Evolutionary conservation across 2,113 vertebrate species (phyloP).

Genomic region (Gulo gulo): DNA sequence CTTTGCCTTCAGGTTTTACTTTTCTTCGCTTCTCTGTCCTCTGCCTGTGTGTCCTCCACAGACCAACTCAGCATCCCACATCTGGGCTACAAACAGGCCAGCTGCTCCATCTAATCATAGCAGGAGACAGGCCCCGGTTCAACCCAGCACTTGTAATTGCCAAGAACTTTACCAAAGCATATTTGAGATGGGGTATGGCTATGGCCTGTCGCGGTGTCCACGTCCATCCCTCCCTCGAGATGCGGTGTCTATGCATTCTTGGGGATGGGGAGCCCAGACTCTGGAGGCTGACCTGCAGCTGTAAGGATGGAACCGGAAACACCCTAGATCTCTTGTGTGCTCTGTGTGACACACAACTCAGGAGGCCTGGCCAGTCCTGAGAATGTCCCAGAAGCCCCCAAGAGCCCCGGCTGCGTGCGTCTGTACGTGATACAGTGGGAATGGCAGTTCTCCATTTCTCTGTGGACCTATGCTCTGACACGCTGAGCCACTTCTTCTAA

Average conservation of each 20-base stretch:
- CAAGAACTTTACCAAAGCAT: not conserved
- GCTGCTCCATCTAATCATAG: not conserved
- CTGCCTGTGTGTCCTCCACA: not conserved
- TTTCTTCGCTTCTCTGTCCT: not conserved
- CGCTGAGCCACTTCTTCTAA: not conserved
- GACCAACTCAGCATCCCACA: not conserved
- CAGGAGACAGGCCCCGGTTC: not conserved
- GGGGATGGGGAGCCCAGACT: not conserved
- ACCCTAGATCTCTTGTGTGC: not conserved
- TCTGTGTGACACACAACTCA: rapidly evolving
- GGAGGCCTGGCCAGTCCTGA: not conserved
- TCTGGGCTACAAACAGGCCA: not conserved
- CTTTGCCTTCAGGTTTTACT: not conserved
- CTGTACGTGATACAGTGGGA: too few relatives aligned
- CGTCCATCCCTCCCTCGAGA: not conserved
- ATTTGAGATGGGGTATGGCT: not conserved
- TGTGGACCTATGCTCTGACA: not conserved
- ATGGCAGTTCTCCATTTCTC: not conserved
- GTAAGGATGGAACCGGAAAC: not conserved
- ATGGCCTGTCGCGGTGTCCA: not conserved
- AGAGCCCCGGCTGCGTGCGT: rapidly evolving
- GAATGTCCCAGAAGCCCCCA: not conserved
- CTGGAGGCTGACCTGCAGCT: not conserved
- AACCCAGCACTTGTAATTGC: not conserved
- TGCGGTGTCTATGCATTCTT: too few relatives aligned